Evolutionary conservation across 92 coral and sea anemone genomes (phyloP).

Genomic region (Epizoanthus ramosus): DNA sequence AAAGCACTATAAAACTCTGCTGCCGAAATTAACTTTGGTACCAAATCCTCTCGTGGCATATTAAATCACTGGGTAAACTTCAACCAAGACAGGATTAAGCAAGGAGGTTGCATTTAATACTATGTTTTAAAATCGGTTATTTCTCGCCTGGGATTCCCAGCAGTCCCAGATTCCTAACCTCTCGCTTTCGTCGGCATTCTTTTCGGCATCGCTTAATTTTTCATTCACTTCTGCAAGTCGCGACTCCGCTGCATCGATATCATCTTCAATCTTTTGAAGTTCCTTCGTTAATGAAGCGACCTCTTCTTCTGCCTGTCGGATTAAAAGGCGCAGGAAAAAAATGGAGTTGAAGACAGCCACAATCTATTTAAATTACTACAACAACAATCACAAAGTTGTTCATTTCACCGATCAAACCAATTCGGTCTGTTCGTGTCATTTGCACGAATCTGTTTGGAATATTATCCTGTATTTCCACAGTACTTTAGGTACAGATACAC

Average conservation of each 20-base stretch:
- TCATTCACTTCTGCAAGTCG: constrained; percentile 76
- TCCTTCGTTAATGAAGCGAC: constrained; percentile 88
- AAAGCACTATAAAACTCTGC: background rate
- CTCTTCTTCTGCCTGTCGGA: constrained; percentile 84
- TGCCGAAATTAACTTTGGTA: background rate
- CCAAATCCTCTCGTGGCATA: background rate
- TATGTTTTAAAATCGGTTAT: no score
- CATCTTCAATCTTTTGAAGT: constrained; percentile 90
- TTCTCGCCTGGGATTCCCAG: background rate
- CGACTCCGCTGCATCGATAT: constrained; percentile 96
- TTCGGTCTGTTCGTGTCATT: constrained; percentile 12
- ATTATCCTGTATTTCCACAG: constrained; percentile 12
- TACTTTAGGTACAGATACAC: background rate
- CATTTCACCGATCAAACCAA: constrained; percentile 33
- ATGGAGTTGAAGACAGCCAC: background rate
- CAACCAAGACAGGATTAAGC: background rate
- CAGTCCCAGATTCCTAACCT: constrained; percentile 57
- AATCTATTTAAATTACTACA: no score
- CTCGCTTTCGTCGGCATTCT: constrained; percentile 98
- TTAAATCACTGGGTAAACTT: background rate
- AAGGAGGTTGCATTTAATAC: background rate
- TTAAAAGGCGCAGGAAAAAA: background rate
- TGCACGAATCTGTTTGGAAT: constrained; percentile 16
- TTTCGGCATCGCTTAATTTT: constrained; percentile 82
- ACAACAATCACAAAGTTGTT: constrained; percentile 16